Evolutionary conservation across 2,797 vertebrate genomes (phyloP), one percentile per base, ranked within the genome.

Genomic region (Pseudotriccus pelzelni): DNA sequence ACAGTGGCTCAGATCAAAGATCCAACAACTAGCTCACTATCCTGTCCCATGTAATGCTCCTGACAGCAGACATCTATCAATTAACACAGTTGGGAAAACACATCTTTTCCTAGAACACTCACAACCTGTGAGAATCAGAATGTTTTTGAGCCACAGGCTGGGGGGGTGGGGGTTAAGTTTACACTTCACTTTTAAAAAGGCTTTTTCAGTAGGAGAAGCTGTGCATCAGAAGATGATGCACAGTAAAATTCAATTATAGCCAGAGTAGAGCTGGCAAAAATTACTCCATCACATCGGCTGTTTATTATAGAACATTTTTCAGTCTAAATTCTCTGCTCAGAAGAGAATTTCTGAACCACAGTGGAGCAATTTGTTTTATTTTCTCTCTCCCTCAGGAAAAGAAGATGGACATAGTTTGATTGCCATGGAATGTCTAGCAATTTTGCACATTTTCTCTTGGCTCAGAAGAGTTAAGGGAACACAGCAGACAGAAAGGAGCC

Each of bases 401-500:
- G 46, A 60, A 68, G 34, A 89, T 17, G 25, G 43, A 90, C 69
- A n/a, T 44, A 6, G 12, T 81, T 91, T 91, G 59, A 41, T 60
- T 93, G 73, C 10, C 21, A 10, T 17, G 52, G 39, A 52, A 46
- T 66, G 36, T 49, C 37, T 79, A 66, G 63, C 17, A 78, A 19
- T 8, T 12, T 60, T 63, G 44, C 34, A 60, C 67, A 53, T 93
- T 92, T 95, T 66, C 39, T 90, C 44, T 88, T 75, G 41, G 20
- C 73, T 96, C 36, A 50, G n/a, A 89, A 58, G 14, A 21, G 24
- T 74, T 66, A 85, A 90, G 49, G 27, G 23, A 74, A 72, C 85
- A 83, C 18, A 94, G 76, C 76, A 95, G 66, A 87, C 69, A 92
- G 87, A 91, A 95, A 80, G 79, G 84, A 94, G 63, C 63, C 89